Evolutionary conservation across 1,140 invertebrate species (phyloP).

Genomic region (Caenorhabditis briggsae): DNA sequence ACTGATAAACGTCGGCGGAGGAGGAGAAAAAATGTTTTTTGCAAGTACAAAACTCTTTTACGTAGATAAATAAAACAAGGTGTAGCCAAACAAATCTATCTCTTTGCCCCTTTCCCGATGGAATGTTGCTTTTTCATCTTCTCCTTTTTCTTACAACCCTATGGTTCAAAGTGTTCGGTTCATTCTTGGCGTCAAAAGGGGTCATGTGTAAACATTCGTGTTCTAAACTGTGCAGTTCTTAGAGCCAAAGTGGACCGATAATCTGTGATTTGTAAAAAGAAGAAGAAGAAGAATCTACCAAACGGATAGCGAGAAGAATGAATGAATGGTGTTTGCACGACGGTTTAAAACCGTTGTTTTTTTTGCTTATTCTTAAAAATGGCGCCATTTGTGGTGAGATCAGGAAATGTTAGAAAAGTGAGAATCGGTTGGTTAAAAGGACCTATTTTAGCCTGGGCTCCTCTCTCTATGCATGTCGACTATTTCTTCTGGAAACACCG

Average conservation of each 20-base stretch:
- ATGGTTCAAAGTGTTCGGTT: constrained; percentile 31
- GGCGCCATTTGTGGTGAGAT: constrained; percentile 47
- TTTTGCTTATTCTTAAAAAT: background rate
- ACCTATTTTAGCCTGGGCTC: too few relatives aligned
- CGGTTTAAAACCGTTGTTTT: constrained; percentile 44
- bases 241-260: background rate
- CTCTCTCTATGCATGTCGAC: too few relatives aligned
- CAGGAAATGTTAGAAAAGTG: constrained; percentile 24
- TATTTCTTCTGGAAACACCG: too few relatives aligned
- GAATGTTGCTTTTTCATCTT: constrained; percentile 19
- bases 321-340: constrained; percentile 21
- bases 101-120: constrained; percentile 4
- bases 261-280: constrained; percentile 35
- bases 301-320: background rate
- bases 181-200: background rate
- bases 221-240: constrained; percentile 46
- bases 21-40: background rate
- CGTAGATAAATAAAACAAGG: constrained; percentile 48
- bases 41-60: constrained; percentile 30
- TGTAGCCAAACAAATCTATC: constrained; percentile 35
- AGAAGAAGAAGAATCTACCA: background rate
- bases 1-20: constrained; percentile 20
- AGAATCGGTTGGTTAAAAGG: background rate
- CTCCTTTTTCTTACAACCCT: background rate
- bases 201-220: constrained; percentile 42